A percentile compares a stretch with the other conserved stretches of the same genome.
Conservation (phyloP, 1,140 invertebrate species). For the Tyrophagus putrescentiae region DNA sequence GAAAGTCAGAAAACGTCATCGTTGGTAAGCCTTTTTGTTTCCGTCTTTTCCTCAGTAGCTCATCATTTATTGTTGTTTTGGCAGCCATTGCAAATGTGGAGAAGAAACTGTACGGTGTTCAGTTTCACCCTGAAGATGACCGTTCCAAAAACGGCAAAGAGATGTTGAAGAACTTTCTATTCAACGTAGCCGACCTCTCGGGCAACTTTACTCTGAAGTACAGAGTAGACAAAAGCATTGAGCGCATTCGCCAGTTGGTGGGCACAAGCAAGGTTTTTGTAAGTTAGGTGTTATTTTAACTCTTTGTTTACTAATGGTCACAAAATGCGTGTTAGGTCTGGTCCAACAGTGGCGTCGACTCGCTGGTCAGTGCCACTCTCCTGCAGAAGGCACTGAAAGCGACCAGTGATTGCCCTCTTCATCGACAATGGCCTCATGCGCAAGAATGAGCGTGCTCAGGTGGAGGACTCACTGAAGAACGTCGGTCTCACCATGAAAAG, state of each 20-base stretch:
- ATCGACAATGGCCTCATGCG: slow-evolving; percentile 99
- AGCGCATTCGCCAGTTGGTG: slow-evolving; percentile 77
- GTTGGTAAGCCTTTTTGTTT: slow-evolving; percentile 39
- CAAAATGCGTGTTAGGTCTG: background rate
- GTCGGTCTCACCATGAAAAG: slow-evolving; percentile 70
- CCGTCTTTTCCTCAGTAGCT: background rate
- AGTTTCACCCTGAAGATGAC: slow-evolving; percentile 96
- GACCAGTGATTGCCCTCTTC: slow-evolving; percentile 87
- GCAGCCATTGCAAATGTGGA: slow-evolving; percentile 78
- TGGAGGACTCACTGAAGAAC: slow-evolving; percentile 64
- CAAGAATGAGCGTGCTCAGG: slow-evolving; percentile 77
- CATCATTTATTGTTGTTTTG: slow-evolving; percentile 22
- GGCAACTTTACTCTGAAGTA: slow-evolving; percentile 75
- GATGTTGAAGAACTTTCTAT: slow-evolving; percentile 90
- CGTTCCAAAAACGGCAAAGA: slow-evolving; percentile 74
- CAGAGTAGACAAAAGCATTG: slow-evolving; percentile 77
- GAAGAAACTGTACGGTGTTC: slow-evolving; percentile 79
- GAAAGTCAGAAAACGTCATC: slow-evolving; percentile 63
- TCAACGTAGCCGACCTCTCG: slow-evolving; percentile 67
- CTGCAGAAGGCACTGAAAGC: slow-evolving; percentile 70
- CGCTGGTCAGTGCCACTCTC: slow-evolving; percentile 89
- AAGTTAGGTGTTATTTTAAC: slow-evolving; percentile 39
- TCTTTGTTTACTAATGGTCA: slow-evolving; percentile 12
- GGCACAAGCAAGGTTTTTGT: slow-evolving; percentile 85
- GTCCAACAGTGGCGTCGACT: slow-evolving; percentile 87